These are phyloP conservation scores for Telmatochromis brichardi DNA, from an alignment of 2,113 vertebrate genomes.

Conservation along the genomic window DNA sequence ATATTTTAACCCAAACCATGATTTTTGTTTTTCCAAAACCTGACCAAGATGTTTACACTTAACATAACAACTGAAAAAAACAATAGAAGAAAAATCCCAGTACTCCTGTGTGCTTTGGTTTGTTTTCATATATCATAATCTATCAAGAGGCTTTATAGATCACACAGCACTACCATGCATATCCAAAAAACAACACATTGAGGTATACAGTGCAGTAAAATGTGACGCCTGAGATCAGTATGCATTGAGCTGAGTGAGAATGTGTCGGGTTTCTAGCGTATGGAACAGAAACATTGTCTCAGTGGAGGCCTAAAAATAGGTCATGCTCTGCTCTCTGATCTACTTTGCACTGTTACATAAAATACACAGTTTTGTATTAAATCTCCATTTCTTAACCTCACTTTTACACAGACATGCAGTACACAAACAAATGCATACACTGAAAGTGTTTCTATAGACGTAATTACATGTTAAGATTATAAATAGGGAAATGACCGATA, in stretches of 20 bases:
- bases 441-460: not conserved
- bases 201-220: not conserved
- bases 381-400: slow-evolving; percentile 12
- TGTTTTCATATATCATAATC: not conserved
- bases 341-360: slow-evolving; percentile 59
- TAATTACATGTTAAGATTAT: not conserved
- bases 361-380: slow-evolving; percentile 49
- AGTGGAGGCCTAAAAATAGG: slow-evolving; percentile 62
- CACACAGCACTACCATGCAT: not conserved
- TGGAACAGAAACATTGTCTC: slow-evolving; percentile 59
- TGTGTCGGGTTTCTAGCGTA: slow-evolving; percentile 37
- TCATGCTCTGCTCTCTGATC: slow-evolving; percentile 64
- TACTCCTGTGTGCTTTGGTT: not conserved
- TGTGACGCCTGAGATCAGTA: not conserved
- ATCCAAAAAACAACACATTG: not conserved
- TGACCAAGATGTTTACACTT: not conserved
- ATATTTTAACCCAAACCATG: not conserved
- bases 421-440: slow-evolving; percentile 1
- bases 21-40: not conserved
- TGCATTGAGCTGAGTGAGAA: not conserved
- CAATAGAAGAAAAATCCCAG: not conserved
- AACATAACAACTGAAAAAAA: not conserved
- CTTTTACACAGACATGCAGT: not conserved
- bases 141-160: not conserved
- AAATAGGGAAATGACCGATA: not conserved